Evolutionary conservation across 2,797 vertebrate genomes (phyloP).

Genomic region (Cheirogaleus major): DNA sequence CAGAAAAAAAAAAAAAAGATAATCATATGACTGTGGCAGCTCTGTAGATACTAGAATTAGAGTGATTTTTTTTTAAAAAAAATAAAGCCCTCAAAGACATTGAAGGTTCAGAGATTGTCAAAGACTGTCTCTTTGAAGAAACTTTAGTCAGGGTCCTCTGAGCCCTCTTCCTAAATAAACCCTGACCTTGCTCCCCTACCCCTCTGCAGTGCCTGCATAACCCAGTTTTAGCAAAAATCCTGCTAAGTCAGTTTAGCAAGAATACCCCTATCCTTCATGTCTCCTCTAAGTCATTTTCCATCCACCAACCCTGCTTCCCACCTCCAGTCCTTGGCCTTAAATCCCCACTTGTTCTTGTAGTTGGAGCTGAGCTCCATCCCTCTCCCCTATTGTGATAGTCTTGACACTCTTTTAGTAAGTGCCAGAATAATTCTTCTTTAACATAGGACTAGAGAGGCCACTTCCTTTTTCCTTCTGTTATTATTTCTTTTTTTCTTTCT

Average conservation of each 20-base stretch:
- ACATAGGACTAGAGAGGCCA: not conserved
- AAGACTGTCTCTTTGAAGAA: not conserved
- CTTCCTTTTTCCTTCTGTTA: not conserved
- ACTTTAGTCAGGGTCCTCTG: not conserved
- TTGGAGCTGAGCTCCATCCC: not conserved
- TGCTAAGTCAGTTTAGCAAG: not conserved
- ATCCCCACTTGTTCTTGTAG: not conserved
- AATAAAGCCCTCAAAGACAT: not conserved
- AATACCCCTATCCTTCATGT: not conserved
- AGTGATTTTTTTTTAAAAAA: not conserved
- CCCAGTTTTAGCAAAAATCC: not conserved
- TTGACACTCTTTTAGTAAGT: not conserved
- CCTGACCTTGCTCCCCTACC: not conserved
- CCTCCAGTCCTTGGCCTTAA: not conserved
- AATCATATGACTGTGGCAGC: not conserved
- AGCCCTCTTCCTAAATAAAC: not conserved
- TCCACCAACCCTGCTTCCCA: fast-evolving
- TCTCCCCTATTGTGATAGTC: not conserved
- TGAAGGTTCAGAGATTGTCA: not conserved
- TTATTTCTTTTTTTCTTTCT: conserved; percentile 25
- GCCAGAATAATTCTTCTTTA: not conserved
- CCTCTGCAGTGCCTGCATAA: not conserved
- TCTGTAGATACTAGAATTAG: not conserved
- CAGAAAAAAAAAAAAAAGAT: not conserved
- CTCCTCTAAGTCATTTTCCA: not conserved